These are phyloP conservation scores for Labrus mixtus DNA, from an alignment of 2,113 vertebrate genomes.

Conservation along the genomic window DNA sequence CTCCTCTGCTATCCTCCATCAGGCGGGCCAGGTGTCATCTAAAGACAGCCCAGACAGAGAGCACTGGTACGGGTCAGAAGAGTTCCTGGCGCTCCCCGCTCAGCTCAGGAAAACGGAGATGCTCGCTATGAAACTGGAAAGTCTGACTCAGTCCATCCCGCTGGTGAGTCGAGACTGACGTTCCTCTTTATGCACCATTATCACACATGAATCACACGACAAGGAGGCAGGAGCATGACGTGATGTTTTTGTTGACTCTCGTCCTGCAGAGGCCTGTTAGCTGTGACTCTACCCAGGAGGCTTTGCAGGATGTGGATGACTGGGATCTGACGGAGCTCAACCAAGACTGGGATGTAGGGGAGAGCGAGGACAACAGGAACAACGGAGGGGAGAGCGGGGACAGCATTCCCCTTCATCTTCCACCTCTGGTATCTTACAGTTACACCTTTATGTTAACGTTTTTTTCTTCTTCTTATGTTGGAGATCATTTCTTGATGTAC, in stretches of 20 bases:
- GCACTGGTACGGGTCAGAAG: conserved; percentile 95
- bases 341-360: conserved; percentile 88
- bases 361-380: conserved; percentile 37
- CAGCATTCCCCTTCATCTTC: conserved; percentile 27
- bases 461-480: too few relatives aligned
- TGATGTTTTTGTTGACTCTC: background rate
- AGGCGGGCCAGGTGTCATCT: conserved; percentile 19
- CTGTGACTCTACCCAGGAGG: conserved; percentile 76
- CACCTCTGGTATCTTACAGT: conserved; percentile 32
- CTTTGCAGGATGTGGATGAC: conserved; percentile 93
- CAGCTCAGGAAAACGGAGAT: conserved; percentile 95
- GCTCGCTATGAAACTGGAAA: conserved; percentile 92
- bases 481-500: too few relatives aligned
- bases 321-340: conserved; percentile 96
- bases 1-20: background rate
- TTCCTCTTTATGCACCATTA: too few relatives aligned
- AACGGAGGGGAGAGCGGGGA: conserved; percentile 39
- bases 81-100: conserved; percentile 95
- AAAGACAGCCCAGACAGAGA: conserved; percentile 60
- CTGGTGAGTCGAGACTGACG: conserved; percentile 41
- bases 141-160: conserved; percentile 89
- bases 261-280: conserved; percentile 73
- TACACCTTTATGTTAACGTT: too few relatives aligned
- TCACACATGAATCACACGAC: background rate
- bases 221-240: background rate